phyloP scores from a whole-genome alignment of 2,113 vertebrate species.

The Leiothrix lutea region DNA sequence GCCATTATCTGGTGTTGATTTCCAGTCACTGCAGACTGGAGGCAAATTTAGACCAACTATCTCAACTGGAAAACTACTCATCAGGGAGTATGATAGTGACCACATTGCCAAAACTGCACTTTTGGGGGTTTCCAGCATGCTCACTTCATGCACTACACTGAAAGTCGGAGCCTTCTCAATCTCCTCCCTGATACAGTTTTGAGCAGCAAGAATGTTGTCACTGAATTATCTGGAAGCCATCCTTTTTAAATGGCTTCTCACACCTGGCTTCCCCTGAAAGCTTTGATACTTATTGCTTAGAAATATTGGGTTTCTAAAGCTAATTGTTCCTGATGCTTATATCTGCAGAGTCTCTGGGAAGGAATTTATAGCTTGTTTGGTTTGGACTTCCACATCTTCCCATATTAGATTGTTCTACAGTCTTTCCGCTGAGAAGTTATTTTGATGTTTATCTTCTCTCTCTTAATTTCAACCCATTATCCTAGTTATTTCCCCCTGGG shows the following conservation, averaged over 20 bases:
- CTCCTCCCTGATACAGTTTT: not conserved
- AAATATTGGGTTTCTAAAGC: not conserved
- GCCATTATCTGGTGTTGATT: constrained; percentile 18
- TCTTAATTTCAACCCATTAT: constrained; percentile 54
- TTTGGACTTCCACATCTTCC: not conserved
- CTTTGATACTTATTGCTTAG: not conserved
- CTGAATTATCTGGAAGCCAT: not conserved
- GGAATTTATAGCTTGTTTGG: not conserved
- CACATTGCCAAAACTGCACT: not conserved
- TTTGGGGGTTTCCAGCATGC: not conserved
- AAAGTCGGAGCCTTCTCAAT: not conserved
- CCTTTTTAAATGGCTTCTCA: not conserved
- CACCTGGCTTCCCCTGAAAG: not conserved
- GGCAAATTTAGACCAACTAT: constrained; percentile 7
- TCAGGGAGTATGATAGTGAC: not conserved
- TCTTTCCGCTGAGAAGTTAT: constrained; percentile 37
- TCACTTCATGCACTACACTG: not conserved
- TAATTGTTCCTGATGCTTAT: not conserved
- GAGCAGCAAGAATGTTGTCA: not conserved
- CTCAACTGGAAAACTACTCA: not conserved
- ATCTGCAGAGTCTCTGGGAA: not conserved
- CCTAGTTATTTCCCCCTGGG: constrained; percentile 33
- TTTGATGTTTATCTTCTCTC: constrained; percentile 43
- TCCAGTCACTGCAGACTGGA: not conserved
- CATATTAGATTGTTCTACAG: not conserved